A percentile compares a stretch with the other conserved stretches of the same genome.
Conservation (phyloP, 2,113 vertebrate genomes). For the Phoxinus phoxinus region DNA sequence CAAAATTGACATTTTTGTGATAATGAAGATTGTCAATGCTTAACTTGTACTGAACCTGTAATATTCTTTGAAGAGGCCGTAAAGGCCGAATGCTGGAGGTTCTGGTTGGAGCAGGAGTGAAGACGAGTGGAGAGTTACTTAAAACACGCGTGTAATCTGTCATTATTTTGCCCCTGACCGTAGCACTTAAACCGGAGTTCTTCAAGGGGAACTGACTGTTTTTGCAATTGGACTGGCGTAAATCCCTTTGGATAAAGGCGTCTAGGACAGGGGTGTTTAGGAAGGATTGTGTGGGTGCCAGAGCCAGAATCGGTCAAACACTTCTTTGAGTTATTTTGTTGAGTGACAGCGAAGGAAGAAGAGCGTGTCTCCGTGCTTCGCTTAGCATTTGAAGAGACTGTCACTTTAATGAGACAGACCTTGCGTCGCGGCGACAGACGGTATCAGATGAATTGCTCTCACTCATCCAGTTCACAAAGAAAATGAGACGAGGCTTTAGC, state of each 20-base stretch:
- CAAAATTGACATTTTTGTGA: background rate
- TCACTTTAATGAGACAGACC: constrained; percentile 33
- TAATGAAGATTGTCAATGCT: background rate
- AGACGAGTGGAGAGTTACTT: background rate
- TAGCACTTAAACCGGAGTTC: background rate
- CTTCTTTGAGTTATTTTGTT: constrained; percentile 28
- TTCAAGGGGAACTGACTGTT: constrained; percentile 13
- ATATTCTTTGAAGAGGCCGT: background rate
- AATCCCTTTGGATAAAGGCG: background rate
- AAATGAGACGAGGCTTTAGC: constrained; percentile 28
- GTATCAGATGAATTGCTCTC: constrained; percentile 13
- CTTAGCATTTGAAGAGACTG: constrained; percentile 39
- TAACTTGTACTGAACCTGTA: background rate
- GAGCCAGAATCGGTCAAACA: constrained; percentile 1
- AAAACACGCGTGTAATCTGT: background rate
- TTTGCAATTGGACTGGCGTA: background rate
- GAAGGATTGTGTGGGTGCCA: constrained; percentile 6
- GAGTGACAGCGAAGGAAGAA: constrained; percentile 17
- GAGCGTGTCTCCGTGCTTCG: background rate
- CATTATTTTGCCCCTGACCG: constrained; percentile 5
- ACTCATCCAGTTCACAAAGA: constrained; percentile 10
- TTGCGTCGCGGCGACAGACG: background rate
- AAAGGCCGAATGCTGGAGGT: background rate
- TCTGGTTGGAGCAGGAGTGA: background rate
- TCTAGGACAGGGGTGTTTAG: constrained; percentile 12